A percentile compares a stretch with the other conserved stretches of the same genome.
Conservation (phyloP, 2,113 vertebrate species). For the Melanocharis versteri region DNA sequence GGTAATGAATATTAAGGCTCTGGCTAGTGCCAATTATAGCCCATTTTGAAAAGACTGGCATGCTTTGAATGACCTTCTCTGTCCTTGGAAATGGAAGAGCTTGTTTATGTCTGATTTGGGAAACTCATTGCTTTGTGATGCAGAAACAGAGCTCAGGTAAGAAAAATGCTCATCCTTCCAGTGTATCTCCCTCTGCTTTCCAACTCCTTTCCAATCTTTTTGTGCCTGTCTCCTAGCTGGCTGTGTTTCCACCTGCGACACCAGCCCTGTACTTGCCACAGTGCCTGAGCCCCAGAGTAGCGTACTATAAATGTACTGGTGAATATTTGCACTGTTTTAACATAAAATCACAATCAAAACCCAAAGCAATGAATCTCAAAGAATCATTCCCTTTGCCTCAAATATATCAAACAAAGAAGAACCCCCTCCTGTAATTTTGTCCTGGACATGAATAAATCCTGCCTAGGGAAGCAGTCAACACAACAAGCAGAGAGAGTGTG, state of each 20-base stretch:
- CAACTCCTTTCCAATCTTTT: background rate
- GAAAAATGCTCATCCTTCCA: background rate
- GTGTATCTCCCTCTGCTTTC: background rate
- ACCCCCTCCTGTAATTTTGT: background rate
- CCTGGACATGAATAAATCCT: background rate
- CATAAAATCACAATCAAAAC: background rate
- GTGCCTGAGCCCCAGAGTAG: background rate
- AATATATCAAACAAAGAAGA: background rate
- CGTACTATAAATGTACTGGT: fast-evolving
- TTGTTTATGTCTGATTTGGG: background rate
- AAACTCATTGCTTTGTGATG: background rate
- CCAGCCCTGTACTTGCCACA: background rate
- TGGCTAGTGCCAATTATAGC: background rate
- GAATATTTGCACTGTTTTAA: background rate
- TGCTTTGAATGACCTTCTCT: background rate
- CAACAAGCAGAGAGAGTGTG: background rate
- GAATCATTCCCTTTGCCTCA: background rate
- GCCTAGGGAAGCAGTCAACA: background rate
- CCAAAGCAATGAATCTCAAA: background rate
- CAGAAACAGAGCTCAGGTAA: background rate
- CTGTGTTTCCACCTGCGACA: background rate
- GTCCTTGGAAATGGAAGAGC: background rate
- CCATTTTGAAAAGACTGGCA: background rate
- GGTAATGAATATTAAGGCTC: background rate
- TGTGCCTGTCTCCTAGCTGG: background rate